phyloP scores from a whole-genome alignment of 1,140 invertebrate species.

The Drosophila burlai region DNA sequence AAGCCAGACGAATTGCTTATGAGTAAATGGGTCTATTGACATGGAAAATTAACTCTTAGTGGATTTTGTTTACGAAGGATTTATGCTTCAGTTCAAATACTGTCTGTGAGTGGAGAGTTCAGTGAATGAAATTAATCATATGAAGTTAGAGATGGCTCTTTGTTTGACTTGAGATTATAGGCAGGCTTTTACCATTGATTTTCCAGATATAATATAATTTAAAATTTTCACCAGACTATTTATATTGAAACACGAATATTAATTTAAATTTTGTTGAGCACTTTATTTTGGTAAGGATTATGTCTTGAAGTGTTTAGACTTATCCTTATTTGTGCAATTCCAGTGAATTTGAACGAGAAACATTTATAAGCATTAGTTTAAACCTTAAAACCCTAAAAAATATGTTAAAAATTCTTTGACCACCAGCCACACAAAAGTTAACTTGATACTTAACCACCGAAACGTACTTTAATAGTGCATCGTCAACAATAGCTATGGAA shows the following conservation, averaged over 20 bases:
- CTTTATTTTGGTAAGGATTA: not conserved
- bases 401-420: constrained; percentile 2
- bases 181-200: not conserved
- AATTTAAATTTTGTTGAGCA: not conserved
- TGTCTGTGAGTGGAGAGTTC: constrained; percentile 2
- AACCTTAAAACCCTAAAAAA: not conserved
- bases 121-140: constrained; percentile 10
- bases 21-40: constrained; percentile 47
- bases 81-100: constrained; percentile 3
- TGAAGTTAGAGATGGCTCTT: not conserved
- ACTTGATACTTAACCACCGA: constrained; percentile 45
- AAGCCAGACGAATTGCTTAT: constrained; percentile 56
- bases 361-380: not conserved
- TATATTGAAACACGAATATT: not conserved
- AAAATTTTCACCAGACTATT: not conserved
- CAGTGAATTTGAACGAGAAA: too few relatives aligned
- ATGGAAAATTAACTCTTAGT: constrained; percentile 36
- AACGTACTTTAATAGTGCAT: constrained; percentile 30
- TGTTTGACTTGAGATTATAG: not conserved
- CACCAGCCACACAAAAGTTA: constrained; percentile 28
- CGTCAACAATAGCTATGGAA: constrained; percentile 30
- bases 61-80: constrained; percentile 16
- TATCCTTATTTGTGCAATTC: not conserved
- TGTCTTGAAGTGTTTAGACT: not conserved
- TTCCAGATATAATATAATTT: not conserved